These are phyloP conservation scores for Brachionus plicatilis DNA, from an alignment of 1,140 invertebrate genomes.

Conservation along the genomic window DNA sequence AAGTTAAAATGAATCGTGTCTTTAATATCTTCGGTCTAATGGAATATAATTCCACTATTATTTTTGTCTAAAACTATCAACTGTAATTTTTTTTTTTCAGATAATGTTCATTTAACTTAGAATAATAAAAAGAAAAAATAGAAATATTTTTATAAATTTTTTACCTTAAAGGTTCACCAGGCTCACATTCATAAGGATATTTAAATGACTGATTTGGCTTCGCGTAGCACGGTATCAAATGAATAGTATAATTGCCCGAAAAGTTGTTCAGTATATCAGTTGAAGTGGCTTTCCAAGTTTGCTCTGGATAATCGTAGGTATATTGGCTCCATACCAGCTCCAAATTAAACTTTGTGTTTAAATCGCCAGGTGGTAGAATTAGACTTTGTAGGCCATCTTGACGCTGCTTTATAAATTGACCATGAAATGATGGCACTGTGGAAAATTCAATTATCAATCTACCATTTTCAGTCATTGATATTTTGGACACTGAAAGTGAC, in stretches of 20 bases:
- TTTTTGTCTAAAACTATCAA: too few relatives aligned
- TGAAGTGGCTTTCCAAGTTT: constrained; percentile 56
- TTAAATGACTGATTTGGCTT: constrained; percentile 47
- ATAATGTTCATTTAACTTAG: too few relatives aligned
- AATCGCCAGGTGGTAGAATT: constrained; percentile 47
- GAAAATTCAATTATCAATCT: constrained; percentile 20
- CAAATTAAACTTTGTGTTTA: constrained; percentile 53
- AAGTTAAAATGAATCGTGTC: too few relatives aligned
- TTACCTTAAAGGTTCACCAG: constrained; percentile 38
- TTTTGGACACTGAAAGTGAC: constrained; percentile 56
- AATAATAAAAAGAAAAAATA: constrained; percentile 48
- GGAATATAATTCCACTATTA: too few relatives aligned
- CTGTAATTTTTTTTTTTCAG: too few relatives aligned
- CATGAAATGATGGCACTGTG: constrained; percentile 44
- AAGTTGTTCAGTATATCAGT: constrained; percentile 54
- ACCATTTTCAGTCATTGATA: constrained; percentile 45
- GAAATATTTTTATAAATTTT: constrained; percentile 41
- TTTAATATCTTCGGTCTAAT: too few relatives aligned
- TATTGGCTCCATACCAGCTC: constrained; percentile 56
- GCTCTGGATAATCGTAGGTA: constrained; percentile 57
- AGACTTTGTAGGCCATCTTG: constrained; percentile 47
- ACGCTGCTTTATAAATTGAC: constrained; percentile 55
- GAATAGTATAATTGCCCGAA: constrained; percentile 55
- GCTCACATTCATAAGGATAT: constrained; percentile 33
- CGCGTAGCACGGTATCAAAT: constrained; percentile 56